Evolutionary conservation across 2,797 vertebrate species (phyloP).

Genomic region (Limosa lapponica): DNA sequence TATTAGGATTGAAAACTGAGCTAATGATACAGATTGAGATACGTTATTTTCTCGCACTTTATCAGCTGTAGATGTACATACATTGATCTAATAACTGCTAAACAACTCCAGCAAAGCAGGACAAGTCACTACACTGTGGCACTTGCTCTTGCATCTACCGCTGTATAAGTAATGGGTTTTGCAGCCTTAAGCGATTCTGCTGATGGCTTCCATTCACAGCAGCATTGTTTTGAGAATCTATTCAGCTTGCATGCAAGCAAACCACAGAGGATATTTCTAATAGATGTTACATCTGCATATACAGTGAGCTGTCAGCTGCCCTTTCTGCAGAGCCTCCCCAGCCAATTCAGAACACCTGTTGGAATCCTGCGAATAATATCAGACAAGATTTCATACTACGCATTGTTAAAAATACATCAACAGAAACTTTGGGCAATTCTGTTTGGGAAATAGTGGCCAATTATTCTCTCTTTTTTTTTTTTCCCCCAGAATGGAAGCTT

Average conservation of each 20-base stretch:
- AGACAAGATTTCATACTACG: background rate
- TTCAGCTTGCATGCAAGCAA: slow-evolving; percentile 22
- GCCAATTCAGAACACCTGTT: slow-evolving; percentile 67
- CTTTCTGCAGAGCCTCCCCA: slow-evolving; percentile 28
- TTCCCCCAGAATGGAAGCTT: background rate
- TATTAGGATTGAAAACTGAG: background rate
- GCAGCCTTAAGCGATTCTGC: slow-evolving; percentile 41
- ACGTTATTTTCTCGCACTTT: background rate
- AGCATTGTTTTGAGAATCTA: background rate
- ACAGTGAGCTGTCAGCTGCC: slow-evolving; percentile 35
- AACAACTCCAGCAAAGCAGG: slow-evolving; percentile 9
- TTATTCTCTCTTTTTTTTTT: background rate
- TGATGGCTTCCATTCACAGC: slow-evolving; percentile 39
- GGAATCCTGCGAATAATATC: background rate
- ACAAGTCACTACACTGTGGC: background rate
- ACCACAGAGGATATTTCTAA: slow-evolving; percentile 44
- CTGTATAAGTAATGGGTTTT: slow-evolving; percentile 9
- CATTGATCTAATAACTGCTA: background rate
- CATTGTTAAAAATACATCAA: slow-evolving; percentile 32
- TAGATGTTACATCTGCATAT: slow-evolving; percentile 40
- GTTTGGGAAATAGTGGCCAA: background rate
- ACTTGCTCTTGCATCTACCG: background rate
- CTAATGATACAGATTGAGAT: background rate
- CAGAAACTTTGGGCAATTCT: slow-evolving; percentile 17
- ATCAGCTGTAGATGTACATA: background rate